Evolutionary conservation across 2,888 invertebrate genomes (phyloP).

Genomic region (Pinctada fucata): DNA sequence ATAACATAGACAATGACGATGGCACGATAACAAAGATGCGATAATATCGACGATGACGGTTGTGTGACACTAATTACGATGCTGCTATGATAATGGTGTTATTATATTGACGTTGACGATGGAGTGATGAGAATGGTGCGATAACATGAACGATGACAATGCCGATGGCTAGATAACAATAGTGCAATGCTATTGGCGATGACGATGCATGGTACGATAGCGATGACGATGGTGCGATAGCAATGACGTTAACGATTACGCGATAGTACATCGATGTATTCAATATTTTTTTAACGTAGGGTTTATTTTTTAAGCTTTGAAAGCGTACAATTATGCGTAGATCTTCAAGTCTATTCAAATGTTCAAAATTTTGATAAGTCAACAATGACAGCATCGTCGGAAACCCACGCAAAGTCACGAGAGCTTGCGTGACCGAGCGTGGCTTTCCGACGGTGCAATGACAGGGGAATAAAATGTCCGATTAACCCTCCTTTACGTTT

Average conservation of each 20-base stretch:
- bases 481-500: no score
- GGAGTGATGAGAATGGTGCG: background rate
- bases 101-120: background rate
- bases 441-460: no score
- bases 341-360: no score
- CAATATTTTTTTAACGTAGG: no score
- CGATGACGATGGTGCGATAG: background rate
- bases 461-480: no score
- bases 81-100: background rate
- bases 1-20: background rate
- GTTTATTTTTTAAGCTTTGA: no score
- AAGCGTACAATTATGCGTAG: no score
- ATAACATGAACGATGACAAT: background rate
- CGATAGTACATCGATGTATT: background rate
- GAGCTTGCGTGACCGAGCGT: no score
- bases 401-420: no score
- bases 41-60: background rate
- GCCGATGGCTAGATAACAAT: background rate
- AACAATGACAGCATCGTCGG: no score
- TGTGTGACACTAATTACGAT: no score
- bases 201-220: background rate
- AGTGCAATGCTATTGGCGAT: background rate
- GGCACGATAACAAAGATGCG: background rate
- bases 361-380: no score
- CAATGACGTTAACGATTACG: background rate